phyloP scores from a whole-genome alignment of 2,888 invertebrate species.

The Neria commutata region DNA sequence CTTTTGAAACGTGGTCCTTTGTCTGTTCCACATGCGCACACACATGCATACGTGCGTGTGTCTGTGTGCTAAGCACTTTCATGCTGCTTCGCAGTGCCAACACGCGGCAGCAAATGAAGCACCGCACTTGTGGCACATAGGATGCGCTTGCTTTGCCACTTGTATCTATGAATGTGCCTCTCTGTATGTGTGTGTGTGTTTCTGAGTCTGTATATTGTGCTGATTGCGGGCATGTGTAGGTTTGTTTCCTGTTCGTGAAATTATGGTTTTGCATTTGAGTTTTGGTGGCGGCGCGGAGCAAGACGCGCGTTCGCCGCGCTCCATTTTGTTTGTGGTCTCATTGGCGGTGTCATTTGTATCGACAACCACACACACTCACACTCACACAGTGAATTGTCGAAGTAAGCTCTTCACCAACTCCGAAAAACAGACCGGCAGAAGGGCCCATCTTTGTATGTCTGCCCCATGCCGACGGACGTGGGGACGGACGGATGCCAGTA shows the following conservation, averaged over 20 bases:
- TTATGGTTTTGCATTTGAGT: conserved; percentile 11
- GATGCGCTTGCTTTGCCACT: background rate
- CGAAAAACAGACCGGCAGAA: too few species aligned
- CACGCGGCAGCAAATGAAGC: background rate
- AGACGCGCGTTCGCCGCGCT: background rate
- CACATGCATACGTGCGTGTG: background rate
- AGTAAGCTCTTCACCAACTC: too few species aligned
- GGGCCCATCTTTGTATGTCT: too few species aligned
- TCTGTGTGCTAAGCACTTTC: background rate
- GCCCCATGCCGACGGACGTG: background rate
- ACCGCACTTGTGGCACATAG: background rate
- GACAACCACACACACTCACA: background rate
- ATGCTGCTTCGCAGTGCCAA: background rate
- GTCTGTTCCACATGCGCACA: too few species aligned
- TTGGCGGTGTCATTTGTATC: conserved; percentile 5
- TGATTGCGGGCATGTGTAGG: background rate
- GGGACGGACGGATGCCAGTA: conserved; percentile 8
- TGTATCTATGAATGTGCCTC: background rate
- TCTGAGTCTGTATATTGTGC: background rate
- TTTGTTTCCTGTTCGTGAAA: conserved; percentile 1
- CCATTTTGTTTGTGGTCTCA: conserved; percentile 4
- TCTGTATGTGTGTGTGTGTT: conserved; percentile 5
- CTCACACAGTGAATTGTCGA: background rate
- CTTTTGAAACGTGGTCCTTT: conserved; percentile 2
- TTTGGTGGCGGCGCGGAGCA: background rate